Base-by-base conservation (phyloP, 2,113 vertebrate species). In the Mesembrinibis cayennensis region DNA sequence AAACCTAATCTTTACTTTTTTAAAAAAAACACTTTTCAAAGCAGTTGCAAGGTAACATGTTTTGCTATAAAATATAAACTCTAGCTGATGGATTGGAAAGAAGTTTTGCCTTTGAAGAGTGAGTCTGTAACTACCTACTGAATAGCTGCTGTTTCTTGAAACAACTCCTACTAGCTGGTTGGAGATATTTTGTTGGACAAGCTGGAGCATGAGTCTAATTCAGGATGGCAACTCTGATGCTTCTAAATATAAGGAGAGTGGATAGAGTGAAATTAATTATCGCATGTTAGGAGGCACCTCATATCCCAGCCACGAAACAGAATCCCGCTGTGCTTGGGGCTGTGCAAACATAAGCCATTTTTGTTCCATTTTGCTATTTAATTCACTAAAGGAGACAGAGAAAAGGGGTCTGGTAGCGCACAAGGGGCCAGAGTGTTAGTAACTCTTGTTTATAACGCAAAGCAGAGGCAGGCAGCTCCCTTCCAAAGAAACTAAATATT, bases 181-280 rank as follows among this genome's bases (percentile, higher is more conserved):
- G 80, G 84, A 95, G 58, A 52, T 93, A 30, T 3, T 82, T 79
- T 88, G 58, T 14, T 80, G 73, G 93, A 88, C 91, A 94, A 96
- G 95, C 82, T 83, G 63, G 45, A 95, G 87, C 93, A 94, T 87
- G 91, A 94, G 53, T 59, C 58, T 80, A 69, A 87, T 90, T 94
- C 71, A 69, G 84, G 66, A 93, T 95, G 77, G 93, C 82, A 97
- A 72, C 23, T 79, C 87, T 77, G 69, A 76, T 84, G 53, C 78
- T 95, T 79, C 78, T 90, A 90, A 97, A 77, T 73, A 91, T 70
- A 91, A 91, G 84, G 42, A 95, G 47, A 95, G 56, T 80, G 87
- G 61, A 94, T 89, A 58, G 65, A 76, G 36, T 69, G 49, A 95
- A 91, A 93, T 94, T 95, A 96, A 91, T 94, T 95, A 73, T 38